Conservation (phyloP, 2,113 vertebrate genomes). For the Phylloscopus trochiloides region DNA sequence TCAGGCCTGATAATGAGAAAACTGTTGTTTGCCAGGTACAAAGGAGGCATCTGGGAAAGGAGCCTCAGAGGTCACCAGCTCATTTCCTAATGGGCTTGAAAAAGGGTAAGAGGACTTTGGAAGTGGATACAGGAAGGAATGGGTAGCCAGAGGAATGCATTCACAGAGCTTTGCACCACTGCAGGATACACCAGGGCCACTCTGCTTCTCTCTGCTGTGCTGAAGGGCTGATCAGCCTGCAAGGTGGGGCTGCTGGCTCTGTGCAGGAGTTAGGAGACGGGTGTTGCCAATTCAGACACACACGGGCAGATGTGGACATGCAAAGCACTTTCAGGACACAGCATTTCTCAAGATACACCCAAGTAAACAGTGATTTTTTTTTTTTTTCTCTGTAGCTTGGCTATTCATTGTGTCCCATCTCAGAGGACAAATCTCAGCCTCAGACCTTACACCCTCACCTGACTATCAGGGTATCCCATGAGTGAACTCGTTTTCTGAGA, state of each 20-base stretch:
- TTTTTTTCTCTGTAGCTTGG: background rate
- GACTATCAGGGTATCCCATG: background rate
- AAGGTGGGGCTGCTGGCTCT: background rate
- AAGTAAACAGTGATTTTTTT: background rate
- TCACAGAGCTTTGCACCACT: background rate
- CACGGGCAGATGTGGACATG: background rate
- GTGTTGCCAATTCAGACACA: background rate
- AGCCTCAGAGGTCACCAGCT: background rate
- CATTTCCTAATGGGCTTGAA: background rate
- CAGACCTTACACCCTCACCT: background rate
- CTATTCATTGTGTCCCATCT: background rate
- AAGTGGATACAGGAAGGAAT: background rate
- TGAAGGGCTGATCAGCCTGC: background rate
- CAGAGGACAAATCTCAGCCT: background rate
- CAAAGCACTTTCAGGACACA: background rate
- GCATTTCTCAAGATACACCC: background rate
- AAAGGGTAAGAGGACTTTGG: background rate
- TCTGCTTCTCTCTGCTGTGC: background rate
- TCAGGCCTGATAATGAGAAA: background rate
- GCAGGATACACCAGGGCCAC: background rate
- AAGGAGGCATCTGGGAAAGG: background rate
- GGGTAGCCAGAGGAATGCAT: background rate
- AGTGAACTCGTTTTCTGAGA: background rate
- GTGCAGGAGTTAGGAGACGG: background rate
- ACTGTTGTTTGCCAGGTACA: background rate